phyloP scores from a whole-genome alignment of 2,113 vertebrate genomes.

The Uropsilus gracilis region DNA sequence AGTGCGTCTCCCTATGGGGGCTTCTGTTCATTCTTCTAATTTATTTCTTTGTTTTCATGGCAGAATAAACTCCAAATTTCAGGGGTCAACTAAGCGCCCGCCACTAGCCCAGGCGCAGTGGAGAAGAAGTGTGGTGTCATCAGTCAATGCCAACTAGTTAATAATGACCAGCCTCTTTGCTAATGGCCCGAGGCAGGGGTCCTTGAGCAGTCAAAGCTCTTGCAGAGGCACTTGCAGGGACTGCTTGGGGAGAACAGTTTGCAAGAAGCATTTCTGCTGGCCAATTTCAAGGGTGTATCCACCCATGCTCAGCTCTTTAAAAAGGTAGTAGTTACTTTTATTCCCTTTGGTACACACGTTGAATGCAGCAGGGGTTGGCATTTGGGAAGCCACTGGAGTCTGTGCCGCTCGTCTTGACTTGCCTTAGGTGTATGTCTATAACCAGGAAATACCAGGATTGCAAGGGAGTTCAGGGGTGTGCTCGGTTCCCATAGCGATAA shows the following conservation, averaged over 20 bases:
- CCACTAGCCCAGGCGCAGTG: conserved; percentile 68
- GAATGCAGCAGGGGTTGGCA: conserved; percentile 43
- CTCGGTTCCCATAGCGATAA: not conserved
- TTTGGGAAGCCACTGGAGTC: conserved; percentile 61
- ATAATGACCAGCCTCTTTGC: conserved; percentile 77
- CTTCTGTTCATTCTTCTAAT: conserved; percentile 83
- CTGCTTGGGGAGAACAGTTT: not conserved
- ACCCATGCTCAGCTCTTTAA: conserved; percentile 11
- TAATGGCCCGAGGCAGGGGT: conserved; percentile 78
- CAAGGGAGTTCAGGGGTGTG: not conserved
- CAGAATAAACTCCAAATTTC: conserved; percentile 85
- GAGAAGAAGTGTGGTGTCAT: conserved; percentile 71
- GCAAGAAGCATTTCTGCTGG: conserved; percentile 31
- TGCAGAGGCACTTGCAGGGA: not conserved
- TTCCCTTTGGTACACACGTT: conserved; percentile 18
- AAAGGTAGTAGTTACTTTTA: conserved; percentile 48
- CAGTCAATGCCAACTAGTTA: conserved; percentile 85
- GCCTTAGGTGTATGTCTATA: conserved; percentile 28
- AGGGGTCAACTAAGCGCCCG: conserved; percentile 79
- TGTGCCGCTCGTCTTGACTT: conserved; percentile 40
- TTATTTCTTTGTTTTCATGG: conserved; percentile 84
- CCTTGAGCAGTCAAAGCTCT: not conserved
- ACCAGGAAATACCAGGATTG: conserved; percentile 46
- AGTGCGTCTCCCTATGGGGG: conserved; percentile 22
- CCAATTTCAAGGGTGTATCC: conserved; percentile 17